Conservation (phyloP, 2,888 invertebrate species). For the Bugulina stolonifera region DNA sequence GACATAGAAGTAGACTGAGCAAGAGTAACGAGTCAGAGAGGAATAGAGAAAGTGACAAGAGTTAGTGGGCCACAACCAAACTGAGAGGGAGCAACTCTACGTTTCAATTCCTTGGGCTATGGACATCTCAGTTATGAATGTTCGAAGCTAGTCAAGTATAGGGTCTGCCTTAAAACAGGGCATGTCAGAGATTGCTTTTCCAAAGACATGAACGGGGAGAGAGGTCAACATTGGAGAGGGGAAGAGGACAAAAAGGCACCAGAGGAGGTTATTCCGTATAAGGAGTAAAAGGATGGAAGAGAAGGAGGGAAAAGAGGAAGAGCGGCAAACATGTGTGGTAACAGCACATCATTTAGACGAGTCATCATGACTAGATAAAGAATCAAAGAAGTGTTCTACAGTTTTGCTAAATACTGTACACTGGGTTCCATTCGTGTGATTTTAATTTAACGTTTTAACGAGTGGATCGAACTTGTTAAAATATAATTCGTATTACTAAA, state of each 20-base stretch:
- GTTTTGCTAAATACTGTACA: background rate
- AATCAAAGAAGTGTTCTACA: background rate
- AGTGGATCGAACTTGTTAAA: too few relatives aligned
- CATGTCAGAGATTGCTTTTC: background rate
- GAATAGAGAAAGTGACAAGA: background rate
- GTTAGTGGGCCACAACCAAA: background rate
- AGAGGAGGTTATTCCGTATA: too few relatives aligned
- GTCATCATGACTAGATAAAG: background rate
- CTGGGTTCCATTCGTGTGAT: too few relatives aligned
- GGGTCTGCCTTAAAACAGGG: background rate
- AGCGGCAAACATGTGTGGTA: background rate
- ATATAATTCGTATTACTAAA: too few relatives aligned
- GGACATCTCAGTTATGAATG: background rate
- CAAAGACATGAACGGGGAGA: background rate
- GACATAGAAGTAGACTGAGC: background rate
- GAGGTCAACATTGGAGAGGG: background rate
- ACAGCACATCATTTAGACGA: background rate
- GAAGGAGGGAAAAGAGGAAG: too few relatives aligned
- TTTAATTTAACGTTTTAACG: too few relatives aligned
- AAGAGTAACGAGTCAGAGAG: background rate
- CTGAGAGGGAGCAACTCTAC: background rate
- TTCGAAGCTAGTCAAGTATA: background rate
- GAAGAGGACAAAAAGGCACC: background rate
- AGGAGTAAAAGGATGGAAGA: too few relatives aligned
- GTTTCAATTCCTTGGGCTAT: background rate